phyloP scores from a whole-genome alignment of 2,888 invertebrate genomes.

The Melolontha melolontha region DNA sequence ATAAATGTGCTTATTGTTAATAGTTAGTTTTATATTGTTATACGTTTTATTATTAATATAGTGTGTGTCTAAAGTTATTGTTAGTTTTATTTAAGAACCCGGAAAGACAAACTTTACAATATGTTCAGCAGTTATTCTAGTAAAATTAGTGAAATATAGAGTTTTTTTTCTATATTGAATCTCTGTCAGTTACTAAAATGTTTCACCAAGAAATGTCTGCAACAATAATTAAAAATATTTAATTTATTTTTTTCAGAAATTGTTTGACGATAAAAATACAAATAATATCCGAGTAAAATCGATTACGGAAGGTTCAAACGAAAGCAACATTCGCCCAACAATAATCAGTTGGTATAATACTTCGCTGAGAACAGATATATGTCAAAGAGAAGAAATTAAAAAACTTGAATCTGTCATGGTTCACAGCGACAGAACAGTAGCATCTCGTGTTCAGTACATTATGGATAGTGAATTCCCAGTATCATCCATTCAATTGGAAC shows the following conservation, averaged over 20 bases:
- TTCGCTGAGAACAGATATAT: constrained; percentile 77
- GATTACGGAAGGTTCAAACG: constrained; percentile 75
- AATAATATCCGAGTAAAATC: constrained; percentile 80
- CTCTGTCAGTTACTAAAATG: no score
- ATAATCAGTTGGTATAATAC: constrained; percentile 86
- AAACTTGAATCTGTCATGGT: constrained; percentile 79
- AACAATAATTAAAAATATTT: no score
- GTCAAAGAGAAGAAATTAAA: constrained; percentile 83
- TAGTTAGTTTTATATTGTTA: no score
- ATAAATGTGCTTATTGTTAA: no score
- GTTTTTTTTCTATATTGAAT: no score
- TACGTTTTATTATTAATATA: no score
- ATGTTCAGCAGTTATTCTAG: no score
- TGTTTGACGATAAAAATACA: constrained; percentile 82
- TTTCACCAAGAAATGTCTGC: no score
- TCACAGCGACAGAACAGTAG: constrained; percentile 70
- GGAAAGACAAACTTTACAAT: no score
- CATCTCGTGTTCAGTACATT: constrained; percentile 72
- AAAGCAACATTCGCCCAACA: constrained; percentile 19
- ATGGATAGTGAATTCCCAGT: constrained; percentile 81
- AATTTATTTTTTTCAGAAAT: constrained; percentile 64
- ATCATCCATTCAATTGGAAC: constrained; percentile 72
- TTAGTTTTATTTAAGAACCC: no score
- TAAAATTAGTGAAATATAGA: no score
- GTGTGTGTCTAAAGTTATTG: no score